Evolutionary conservation across 2,888 invertebrate genomes (phyloP).

Genomic region (Caradrina clavipalpis): DNA sequence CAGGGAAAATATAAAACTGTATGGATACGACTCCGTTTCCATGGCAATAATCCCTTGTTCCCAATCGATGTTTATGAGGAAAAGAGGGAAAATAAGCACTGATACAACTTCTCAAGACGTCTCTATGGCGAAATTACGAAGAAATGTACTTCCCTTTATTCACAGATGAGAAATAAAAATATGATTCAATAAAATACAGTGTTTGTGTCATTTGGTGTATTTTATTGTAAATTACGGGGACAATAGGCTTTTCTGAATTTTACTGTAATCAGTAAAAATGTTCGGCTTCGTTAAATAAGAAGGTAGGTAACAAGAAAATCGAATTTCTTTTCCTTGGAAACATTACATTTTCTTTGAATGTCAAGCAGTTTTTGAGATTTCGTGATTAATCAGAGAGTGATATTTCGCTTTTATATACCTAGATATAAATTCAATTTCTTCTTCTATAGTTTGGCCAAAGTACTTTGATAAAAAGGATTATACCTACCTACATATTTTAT

Average conservation of each 20-base stretch:
- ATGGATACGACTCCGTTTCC: slow-evolving; percentile 5
- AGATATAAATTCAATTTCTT: slow-evolving; percentile 13
- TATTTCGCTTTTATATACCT: too few species aligned
- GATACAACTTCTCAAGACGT: slow-evolving; percentile 11
- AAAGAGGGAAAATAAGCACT: slow-evolving; percentile 24
- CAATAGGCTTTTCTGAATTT: not conserved
- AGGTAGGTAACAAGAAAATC: too few species aligned
- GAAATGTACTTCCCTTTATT: slow-evolving; percentile 14
- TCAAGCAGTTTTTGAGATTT: too few species aligned
- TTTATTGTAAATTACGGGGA: not conserved
- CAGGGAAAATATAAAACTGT: slow-evolving; percentile 4
- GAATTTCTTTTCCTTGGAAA: too few species aligned
- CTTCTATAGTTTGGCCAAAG: not conserved
- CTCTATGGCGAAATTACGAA: slow-evolving; percentile 25
- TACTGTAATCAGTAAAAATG: not conserved
- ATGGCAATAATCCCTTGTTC: slow-evolving; percentile 23
- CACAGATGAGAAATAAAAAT: slow-evolving; percentile 5
- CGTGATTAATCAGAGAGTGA: too few species aligned
- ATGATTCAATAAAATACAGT: slow-evolving; percentile 10
- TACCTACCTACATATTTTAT: too few species aligned
- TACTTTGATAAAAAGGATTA: too few species aligned
- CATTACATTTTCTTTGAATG: too few species aligned
- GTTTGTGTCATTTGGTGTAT: not conserved
- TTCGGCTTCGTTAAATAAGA: too few species aligned
- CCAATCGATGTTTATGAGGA: slow-evolving; percentile 17